Percentiles rank a stretch among this genome's conserved stretches.
phyloP scores from a whole-genome alignment of 2,888 invertebrate genomes.

The Sphinx pinastri region DNA sequence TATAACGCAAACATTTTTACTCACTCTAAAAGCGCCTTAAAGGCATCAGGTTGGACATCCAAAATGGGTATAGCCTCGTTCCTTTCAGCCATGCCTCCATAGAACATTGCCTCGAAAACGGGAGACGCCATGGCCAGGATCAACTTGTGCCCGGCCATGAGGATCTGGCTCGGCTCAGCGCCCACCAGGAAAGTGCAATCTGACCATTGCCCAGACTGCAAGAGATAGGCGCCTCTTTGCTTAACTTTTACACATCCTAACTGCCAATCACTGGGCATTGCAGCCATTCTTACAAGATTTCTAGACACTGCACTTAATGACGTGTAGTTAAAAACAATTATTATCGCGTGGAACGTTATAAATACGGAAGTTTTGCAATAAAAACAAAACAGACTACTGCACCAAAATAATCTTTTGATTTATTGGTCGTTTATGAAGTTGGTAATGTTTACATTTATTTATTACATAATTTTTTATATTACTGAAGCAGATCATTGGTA shows the following conservation, averaged over 20 bases:
- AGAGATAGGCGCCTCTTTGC: slow-evolving; percentile 88
- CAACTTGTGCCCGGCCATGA: slow-evolving; percentile 90
- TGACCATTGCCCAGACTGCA: slow-evolving; percentile 92
- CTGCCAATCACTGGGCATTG: slow-evolving; percentile 89
- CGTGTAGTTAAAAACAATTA: background rate
- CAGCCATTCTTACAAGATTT: slow-evolving; percentile 64
- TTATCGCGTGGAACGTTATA: background rate
- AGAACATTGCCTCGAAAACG: slow-evolving; percentile 95
- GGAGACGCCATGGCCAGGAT: slow-evolving; percentile 94
- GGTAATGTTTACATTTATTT: background rate
- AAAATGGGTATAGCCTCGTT: slow-evolving; percentile 90
- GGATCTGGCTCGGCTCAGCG: slow-evolving; percentile 89
- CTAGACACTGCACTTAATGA: background rate
- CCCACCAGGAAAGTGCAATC: slow-evolving; percentile 94
- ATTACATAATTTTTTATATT: background rate
- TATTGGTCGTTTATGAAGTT: background rate
- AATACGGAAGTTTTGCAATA: background rate
- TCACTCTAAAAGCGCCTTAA: slow-evolving; percentile 91
- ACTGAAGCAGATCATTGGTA: too few species aligned
- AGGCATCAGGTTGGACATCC: slow-evolving; percentile 94
- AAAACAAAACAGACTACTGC: slow-evolving; percentile 8
- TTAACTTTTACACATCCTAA: slow-evolving; percentile 87
- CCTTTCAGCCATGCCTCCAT: slow-evolving; percentile 91
- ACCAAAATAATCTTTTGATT: slow-evolving; percentile 18
- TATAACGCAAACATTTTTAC: slow-evolving; percentile 41